Base-by-base conservation (phyloP, 2,113 vertebrate species). In the Maccullochella peelii region DNA sequence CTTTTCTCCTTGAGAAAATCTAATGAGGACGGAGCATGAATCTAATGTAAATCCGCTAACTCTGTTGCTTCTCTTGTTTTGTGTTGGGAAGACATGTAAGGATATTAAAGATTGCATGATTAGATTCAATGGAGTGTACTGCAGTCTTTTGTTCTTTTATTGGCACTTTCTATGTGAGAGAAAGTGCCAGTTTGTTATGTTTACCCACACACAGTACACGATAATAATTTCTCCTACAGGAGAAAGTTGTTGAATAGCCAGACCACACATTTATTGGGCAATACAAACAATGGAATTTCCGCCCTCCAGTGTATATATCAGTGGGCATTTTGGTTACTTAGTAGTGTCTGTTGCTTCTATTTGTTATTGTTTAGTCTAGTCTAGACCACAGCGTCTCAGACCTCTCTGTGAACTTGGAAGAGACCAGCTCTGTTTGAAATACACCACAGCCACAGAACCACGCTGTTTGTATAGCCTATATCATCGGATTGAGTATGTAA, bases 11-110 rank as follows among this genome's bases (percentile, higher is more conserved):
- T 70, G 65, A 82, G 70, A 73, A 86, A 25, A 68, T 77, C 42
- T 92, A 89, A 91, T 79, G 85, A 86, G 87, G 44, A 80, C 42
- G 8, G 74, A 75, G 52, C 50, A 23, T 57, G 68, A 63, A 49
- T 44, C 21, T 61, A 74, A 83, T 83, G 76, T 70, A 77, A 85
- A 85, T 78, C 65, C 58, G 30, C 52, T 5, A 40, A 16, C 38
- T 76, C 66, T 76, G 80, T 16, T 63, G 77, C 72, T 83, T 54
- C 58, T 66, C 30, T 47, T 71, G 78, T 79, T 66, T 72, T n/a
- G 79, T 81, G 8, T 21, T 16, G 73, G 75, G 73, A 86, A 63
- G 69, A 73, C 21, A 49, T 80, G 44, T 47, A 55, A 71, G 21
- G 36, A 67, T 54, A 38, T 61, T 78, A n/a, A 69, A 63, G 62